Conservation (phyloP, 2,113 vertebrate genomes). For the Misgurnus mizolepis region DNA sequence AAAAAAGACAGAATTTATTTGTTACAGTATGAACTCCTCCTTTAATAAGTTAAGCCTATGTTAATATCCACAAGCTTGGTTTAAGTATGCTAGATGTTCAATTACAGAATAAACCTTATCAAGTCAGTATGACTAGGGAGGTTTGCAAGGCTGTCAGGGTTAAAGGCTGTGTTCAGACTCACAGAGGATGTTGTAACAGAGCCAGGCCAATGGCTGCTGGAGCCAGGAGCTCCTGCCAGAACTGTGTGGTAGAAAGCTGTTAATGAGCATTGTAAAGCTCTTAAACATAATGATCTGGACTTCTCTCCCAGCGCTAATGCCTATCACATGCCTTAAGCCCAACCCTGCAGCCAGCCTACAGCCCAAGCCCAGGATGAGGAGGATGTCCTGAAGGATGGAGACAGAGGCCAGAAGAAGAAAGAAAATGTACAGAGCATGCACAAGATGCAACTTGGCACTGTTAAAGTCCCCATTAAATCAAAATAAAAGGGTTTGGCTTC, state of each 20-base stretch:
- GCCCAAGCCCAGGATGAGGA: slow-evolving; percentile 48
- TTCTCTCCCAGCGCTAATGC: slow-evolving; percentile 72
- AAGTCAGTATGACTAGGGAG: not conserved
- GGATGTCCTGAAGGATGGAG: slow-evolving; percentile 36
- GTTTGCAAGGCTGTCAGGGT: slow-evolving; percentile 43
- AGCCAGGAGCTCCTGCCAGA: slow-evolving; percentile 61
- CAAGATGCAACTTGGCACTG: not conserved
- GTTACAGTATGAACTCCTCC: too few species aligned
- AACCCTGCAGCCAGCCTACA: slow-evolving; percentile 45
- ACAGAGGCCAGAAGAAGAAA: not conserved
- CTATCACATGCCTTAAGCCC: slow-evolving; percentile 66
- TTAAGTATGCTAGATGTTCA: not conserved
- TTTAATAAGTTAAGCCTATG: not conserved
- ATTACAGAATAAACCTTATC: not conserved
- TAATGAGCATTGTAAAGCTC: slow-evolving; percentile 82
- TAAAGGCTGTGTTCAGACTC: slow-evolving; percentile 39
- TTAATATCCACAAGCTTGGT: slow-evolving; percentile 9
- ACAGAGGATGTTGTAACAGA: slow-evolving; percentile 58
- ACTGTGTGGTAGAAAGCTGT: slow-evolving; percentile 78
- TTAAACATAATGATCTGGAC: slow-evolving; percentile 77
- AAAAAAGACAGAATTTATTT: too few species aligned
- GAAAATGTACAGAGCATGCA: not conserved
- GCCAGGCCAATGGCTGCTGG: slow-evolving; percentile 63
- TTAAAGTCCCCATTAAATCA: too few species aligned
- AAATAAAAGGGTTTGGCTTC: too few species aligned